These are phyloP conservation scores for Dasyornis broadbenti DNA, from an alignment of 2,113 vertebrate genomes.

Conservation along the genomic window DNA sequence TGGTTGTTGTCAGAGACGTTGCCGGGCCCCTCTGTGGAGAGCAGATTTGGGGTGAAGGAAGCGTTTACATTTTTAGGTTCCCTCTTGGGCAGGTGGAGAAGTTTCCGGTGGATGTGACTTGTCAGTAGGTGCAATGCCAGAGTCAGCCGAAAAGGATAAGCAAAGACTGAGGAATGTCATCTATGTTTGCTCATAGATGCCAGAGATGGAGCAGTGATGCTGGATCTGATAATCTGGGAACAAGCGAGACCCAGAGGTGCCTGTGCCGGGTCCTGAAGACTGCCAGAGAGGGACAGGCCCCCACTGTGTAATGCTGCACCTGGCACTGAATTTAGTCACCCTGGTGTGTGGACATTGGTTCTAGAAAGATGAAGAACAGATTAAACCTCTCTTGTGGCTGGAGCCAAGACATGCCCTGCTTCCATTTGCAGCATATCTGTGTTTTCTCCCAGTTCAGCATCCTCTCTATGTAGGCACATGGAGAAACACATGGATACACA, in stretches of 20 bases:
- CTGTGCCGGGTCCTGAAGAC: neutral
- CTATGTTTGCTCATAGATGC: neutral
- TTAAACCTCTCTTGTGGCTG: neutral
- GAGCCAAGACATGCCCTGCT: neutral
- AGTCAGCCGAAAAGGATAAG: neutral
- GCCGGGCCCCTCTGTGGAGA: neutral
- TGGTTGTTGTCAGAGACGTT: constrained; percentile 8
- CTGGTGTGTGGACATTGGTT: neutral
- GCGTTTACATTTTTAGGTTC: neutral
- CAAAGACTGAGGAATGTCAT: neutral
- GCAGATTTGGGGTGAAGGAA: neutral
- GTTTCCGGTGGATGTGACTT: neutral
- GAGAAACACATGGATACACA: neutral
- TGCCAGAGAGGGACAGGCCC: neutral
- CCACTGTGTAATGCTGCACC: neutral
- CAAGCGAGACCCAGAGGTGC: neutral
- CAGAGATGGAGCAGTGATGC: neutral
- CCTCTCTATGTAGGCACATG: neutral
- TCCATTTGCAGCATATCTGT: neutral
- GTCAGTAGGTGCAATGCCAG: neutral
- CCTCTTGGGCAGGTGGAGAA: neutral
- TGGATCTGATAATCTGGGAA: neutral
- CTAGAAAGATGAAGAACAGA: neutral
- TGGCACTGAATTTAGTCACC: neutral
- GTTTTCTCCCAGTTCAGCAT: neutral